These are phyloP conservation scores for Grus americana DNA, from an alignment of 2,113 vertebrate species.

Conservation along the genomic window DNA sequence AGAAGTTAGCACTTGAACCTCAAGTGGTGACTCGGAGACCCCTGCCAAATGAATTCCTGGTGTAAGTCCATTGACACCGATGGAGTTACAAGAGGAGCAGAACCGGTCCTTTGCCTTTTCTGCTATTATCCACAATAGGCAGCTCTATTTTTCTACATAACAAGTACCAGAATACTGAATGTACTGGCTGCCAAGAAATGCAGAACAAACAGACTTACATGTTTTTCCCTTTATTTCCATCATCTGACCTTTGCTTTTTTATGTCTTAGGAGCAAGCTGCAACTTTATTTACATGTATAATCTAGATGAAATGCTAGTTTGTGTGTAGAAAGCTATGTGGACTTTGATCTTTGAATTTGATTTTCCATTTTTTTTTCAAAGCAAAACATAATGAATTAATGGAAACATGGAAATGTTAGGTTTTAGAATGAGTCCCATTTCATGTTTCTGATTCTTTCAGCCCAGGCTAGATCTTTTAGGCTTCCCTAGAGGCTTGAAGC, in stretches of 20 bases:
- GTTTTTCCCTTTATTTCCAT: conserved; percentile 62
- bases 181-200: conserved; percentile 53
- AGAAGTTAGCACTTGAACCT: background rate
- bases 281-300: conserved; percentile 56
- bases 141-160: conserved; percentile 57
- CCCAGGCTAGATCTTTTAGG: background rate
- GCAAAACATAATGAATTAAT: conserved; percentile 27
- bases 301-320: conserved; percentile 36
- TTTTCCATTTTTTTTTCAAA: conserved; percentile 17
- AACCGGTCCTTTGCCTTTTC: conserved; percentile 22
- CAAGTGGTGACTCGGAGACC: background rate
- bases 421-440: conserved; percentile 19
- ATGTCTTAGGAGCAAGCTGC: conserved; percentile 25
- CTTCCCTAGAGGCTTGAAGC: background rate
- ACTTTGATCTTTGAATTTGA: conserved; percentile 24
- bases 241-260: conserved; percentile 67
- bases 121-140: conserved; percentile 23
- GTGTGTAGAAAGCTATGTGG: conserved; percentile 19
- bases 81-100: background rate
- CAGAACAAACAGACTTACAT: conserved; percentile 52
- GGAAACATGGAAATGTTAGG: conserved; percentile 24
- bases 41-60: background rate
- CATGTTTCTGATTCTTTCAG: conserved; percentile 46
- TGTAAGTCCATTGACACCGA: background rate
- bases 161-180: conserved; percentile 52